phyloP scores from a whole-genome alignment of 2,888 invertebrate species.

The Aphodius sticticus region DNA sequence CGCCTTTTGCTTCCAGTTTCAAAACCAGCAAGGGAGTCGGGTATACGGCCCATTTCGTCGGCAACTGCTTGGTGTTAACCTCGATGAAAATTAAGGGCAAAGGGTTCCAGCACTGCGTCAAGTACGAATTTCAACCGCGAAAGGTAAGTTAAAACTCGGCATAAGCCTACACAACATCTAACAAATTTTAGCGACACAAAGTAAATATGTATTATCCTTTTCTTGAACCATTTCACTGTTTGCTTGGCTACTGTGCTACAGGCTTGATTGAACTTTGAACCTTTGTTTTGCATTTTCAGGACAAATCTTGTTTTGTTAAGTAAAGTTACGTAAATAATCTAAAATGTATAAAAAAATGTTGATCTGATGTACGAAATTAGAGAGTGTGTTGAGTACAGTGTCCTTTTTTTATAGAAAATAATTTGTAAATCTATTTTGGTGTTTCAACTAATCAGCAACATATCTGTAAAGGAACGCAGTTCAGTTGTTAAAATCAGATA shows the following conservation, averaged over 20 bases:
- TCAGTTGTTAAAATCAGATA: too few species aligned
- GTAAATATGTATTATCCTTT: conserved; percentile 27
- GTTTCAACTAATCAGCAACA: too few species aligned
- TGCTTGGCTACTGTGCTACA: not conserved
- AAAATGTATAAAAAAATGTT: too few species aligned
- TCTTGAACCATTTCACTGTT: conserved; percentile 17
- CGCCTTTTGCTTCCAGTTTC: conserved; percentile 73
- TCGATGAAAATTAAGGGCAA: conserved; percentile 99
- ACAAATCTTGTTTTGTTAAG: too few species aligned
- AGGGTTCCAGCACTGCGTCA: conserved; percentile 99
- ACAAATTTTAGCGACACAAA: not conserved
- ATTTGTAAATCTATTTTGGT: too few species aligned
- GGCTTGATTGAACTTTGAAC: too few species aligned
- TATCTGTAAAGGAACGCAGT: too few species aligned
- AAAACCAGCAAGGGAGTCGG: conserved; percentile 99
- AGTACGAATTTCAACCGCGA: conserved; percentile 98
- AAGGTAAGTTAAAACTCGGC: conserved; percentile 67
- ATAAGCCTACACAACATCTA: not conserved
- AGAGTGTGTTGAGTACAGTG: too few species aligned
- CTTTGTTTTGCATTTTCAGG: too few species aligned
- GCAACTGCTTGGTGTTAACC: conserved; percentile 97
- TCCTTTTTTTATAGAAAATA: too few species aligned
- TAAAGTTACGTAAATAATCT: too few species aligned
- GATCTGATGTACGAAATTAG: too few species aligned
- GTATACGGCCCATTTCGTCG: conserved; percentile 99